Percentiles rank a stretch among this genome's conserved stretches.
Conservation (phyloP, 1,140 invertebrate species). For the Panagrolaimus sp. region DNA sequence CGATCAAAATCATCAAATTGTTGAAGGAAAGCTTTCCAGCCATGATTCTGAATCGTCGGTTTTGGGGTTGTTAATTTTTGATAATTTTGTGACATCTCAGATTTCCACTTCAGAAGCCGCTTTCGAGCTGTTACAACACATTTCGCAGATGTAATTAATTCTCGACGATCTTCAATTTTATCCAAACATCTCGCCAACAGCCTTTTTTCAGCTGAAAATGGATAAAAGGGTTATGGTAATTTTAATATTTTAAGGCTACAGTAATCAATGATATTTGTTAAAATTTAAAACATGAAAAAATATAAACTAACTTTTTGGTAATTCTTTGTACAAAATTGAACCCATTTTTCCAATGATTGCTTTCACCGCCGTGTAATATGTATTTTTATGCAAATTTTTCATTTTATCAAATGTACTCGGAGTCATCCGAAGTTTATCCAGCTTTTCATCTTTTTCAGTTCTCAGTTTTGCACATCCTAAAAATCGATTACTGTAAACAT, state of each 20-base stretch:
- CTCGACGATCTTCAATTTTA: conserved; percentile 4
- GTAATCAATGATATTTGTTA: not conserved
- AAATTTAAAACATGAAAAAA: not conserved
- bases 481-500: too few relatives aligned
- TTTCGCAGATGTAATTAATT: not conserved
- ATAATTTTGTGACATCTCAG: not conserved
- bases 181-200: not conserved
- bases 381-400: conserved; percentile 12
- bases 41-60: not conserved
- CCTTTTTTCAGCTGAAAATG: conserved; percentile 9
- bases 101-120: not conserved
- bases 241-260: not conserved
- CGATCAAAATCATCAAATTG: conserved; percentile 3
- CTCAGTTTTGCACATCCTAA: too few relatives aligned
- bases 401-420: not conserved
- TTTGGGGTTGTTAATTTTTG: not conserved
- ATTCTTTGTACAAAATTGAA: conserved; percentile 9
- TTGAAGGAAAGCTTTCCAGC: not conserved
- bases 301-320: conserved; percentile 4
- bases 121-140: not conserved
- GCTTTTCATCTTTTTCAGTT: not conserved
- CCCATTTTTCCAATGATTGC: conserved; percentile 8
- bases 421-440: not conserved
- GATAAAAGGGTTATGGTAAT: not conserved
- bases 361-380: conserved; percentile 10